Evolutionary conservation across 2,888 invertebrate genomes (phyloP), one percentile per base, ranked within the genome.

Genomic region (Acrocyrtus sp.): DNA sequence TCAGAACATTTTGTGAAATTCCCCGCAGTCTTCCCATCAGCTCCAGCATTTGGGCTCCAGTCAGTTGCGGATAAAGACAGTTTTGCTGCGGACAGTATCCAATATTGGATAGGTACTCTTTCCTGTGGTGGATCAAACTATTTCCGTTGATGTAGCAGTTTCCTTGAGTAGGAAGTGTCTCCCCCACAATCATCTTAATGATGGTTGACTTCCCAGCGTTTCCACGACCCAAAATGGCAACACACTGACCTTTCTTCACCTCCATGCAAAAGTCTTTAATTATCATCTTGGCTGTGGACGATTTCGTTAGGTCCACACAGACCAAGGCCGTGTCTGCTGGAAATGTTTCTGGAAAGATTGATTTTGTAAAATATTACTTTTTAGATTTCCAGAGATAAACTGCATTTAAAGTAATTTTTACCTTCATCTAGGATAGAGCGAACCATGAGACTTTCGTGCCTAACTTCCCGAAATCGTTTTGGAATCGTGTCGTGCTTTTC

Each of bases 71-170:
- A 58, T 74, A 77, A 8, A 74, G 19, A n/a, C 61, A 41, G 34
- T 51, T 62, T 19, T 58, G 60, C 50, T 79, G 77, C 4, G 79
- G 77, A 51, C 78, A 77, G 53, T 78, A 80, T 10, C 78, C 77
- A n/a, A 80, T 75, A 17, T 27, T 34, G 0, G 60, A 48, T 6
- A 78, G 63, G 58, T 74, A 80, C 10, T 75, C 34, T 24, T 60
- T 68, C 6, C 72, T 68, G n/a, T 77, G 56, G 1, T 63, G 34
- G 21, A 70, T 45, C 10, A 80, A 65, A 47, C 63, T 74, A 15
- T 66, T 62, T 6, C n/a, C 10, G 6, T 51, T 58, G 50, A 78
- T 68, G 21, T 61, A 68, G 10, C 75, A 72, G 62, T 63, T 72
- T 27, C 79, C 79, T 45, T 62, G 62, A 2, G 79, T 78, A 0